Evolutionary conservation across 2,888 invertebrate species (phyloP).

Genomic region (Margaritifera margaritifera): DNA sequence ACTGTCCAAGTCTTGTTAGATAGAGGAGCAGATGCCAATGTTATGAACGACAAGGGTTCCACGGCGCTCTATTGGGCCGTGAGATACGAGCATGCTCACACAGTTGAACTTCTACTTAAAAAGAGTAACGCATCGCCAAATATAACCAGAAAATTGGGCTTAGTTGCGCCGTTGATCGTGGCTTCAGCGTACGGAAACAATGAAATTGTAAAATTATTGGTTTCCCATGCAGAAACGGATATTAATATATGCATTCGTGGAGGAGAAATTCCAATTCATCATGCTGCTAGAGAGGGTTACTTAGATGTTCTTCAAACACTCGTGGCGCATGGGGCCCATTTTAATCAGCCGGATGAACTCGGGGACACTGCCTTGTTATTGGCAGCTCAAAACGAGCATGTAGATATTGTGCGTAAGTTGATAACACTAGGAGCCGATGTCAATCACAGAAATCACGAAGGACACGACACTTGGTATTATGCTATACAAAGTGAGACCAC

Average conservation of each 20-base stretch:
- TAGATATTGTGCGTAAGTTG: conserved; percentile 55
- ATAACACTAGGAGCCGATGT: conserved; percentile 51
- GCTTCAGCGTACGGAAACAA: conserved; percentile 66
- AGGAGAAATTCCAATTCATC: conserved; percentile 70
- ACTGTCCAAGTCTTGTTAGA: conserved; percentile 48
- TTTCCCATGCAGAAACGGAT: conserved; percentile 54
- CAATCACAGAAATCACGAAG: conserved; percentile 60
- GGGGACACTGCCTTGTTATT: conserved; percentile 66
- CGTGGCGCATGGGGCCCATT: conserved; percentile 58
- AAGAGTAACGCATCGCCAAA: conserved; percentile 64
- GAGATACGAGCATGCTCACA: conserved; percentile 60
- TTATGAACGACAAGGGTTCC: conserved; percentile 68
- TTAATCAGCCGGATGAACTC: conserved; percentile 65
- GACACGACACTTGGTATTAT: conserved; percentile 64
- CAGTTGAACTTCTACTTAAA: conserved; percentile 54
- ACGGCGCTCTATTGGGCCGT: conserved; percentile 71
- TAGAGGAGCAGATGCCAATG: conserved; percentile 50
- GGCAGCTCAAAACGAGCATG: conserved; percentile 60
- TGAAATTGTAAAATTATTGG: conserved; percentile 44
- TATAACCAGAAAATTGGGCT: conserved; percentile 61
- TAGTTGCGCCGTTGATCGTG: conserved; percentile 67
- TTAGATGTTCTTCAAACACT: conserved; percentile 58
- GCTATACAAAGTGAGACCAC: conserved; percentile 58
- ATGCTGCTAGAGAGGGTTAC: conserved; percentile 70
- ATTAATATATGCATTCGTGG: conserved; percentile 61